Conservation (phyloP, 1,140 invertebrate genomes). For the Tachypleus tridentatus region DNA sequence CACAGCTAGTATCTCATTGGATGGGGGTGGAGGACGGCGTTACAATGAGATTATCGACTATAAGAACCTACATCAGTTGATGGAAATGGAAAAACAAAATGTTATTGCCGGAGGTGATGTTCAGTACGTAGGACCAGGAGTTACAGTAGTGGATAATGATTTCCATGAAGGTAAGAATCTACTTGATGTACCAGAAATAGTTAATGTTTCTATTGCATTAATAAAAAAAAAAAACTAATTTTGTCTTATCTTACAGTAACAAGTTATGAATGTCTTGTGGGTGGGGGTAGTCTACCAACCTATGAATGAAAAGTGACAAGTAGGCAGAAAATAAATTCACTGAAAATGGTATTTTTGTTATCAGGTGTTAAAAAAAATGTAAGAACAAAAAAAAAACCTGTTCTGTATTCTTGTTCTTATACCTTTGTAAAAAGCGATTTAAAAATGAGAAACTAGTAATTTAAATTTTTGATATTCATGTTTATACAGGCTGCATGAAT, state of each 20-base stretch:
- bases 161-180: slow-evolving; percentile 66
- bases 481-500: slow-evolving; percentile 55
- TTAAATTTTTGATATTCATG: slow-evolving; percentile 6
- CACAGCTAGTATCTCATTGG: slow-evolving; percentile 78
- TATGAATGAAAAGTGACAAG: no score
- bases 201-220: background rate
- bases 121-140: slow-evolving; percentile 63
- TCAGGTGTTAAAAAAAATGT: no score
- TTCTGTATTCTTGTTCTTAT: no score
- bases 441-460: no score
- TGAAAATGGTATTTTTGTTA: no score
- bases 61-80: slow-evolving; percentile 71
- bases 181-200: background rate
- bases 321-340: no score
- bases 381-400: no score
- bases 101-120: slow-evolving; percentile 91
- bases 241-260: no score
- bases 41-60: slow-evolving; percentile 91
- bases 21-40: slow-evolving; percentile 85
- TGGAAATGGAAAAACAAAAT: slow-evolving; percentile 84
- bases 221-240: no score
- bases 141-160: slow-evolving; percentile 83
- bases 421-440: no score
- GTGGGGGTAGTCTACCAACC: no score
- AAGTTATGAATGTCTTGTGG: no score